Percentiles rank a stretch among this genome's conserved stretches.
These are phyloP conservation scores for Scatophagus argus DNA, from an alignment of 2,113 vertebrate species.

Conservation along the genomic window DNA sequence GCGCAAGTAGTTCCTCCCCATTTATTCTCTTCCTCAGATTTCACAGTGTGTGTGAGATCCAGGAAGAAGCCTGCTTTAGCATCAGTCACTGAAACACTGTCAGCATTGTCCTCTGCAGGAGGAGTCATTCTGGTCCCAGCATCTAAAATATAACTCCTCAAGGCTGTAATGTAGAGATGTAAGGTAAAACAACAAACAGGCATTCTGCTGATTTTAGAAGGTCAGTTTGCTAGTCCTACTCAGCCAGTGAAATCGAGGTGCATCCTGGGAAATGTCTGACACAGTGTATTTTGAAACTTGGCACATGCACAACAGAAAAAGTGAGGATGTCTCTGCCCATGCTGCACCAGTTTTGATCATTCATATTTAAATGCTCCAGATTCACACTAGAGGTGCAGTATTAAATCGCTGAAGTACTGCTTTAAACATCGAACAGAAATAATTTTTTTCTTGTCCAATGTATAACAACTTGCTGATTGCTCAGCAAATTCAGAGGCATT, in stretches of 20 bases:
- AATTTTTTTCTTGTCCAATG: neutral
- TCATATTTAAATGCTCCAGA: neutral
- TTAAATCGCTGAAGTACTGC: neutral
- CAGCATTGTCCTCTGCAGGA: constrained; percentile 59
- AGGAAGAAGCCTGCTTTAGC: constrained; percentile 39
- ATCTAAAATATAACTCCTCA: neutral
- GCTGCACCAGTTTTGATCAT: neutral
- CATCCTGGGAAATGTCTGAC: neutral
- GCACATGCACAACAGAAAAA: too few relatives aligned
- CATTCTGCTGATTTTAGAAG: neutral
- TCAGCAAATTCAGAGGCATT: neutral
- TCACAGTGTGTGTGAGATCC: constrained; percentile 48
- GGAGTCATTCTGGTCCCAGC: constrained; percentile 5
- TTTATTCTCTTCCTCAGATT: constrained; percentile 53
- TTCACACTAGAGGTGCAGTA: too few relatives aligned
- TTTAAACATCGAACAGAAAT: neutral
- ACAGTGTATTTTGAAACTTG: neutral
- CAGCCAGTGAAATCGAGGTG: neutral
- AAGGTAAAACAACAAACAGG: neutral
- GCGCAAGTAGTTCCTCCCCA: constrained; percentile 14
- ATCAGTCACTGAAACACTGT: constrained; percentile 47
- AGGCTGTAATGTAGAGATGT: neutral
- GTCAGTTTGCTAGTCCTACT: neutral
- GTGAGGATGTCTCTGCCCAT: neutral
- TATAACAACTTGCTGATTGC: neutral